Conservation (phyloP, 2,797 vertebrate genomes). For the Harpagifer antarcticus region DNA sequence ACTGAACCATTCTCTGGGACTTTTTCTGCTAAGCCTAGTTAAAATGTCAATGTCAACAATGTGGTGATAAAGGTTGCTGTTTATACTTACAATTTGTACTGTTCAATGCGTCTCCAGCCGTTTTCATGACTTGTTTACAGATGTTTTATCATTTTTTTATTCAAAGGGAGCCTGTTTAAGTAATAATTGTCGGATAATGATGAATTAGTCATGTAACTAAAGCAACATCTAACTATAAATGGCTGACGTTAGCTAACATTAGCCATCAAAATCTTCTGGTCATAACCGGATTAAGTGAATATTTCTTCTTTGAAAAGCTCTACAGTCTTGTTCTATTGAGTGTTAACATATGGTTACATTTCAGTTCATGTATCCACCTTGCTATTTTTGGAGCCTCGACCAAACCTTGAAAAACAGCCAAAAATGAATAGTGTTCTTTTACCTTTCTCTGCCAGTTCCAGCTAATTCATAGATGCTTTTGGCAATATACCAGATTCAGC, state of each 20-base stretch:
- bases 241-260: background rate
- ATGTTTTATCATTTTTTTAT: background rate
- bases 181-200: too few relatives aligned
- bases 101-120: too few relatives aligned
- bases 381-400: too few relatives aligned
- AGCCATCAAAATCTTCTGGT: background rate
- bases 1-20: background rate
- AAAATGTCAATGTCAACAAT: background rate
- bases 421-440: slow-evolving; percentile 1
- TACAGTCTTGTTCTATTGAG: background rate
- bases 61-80: background rate
- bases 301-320: background rate
- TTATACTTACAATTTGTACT: background rate
- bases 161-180: background rate
- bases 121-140: background rate
- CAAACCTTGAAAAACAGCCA: background rate
- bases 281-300: background rate
- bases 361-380: background rate
- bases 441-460: slow-evolving; percentile 19
- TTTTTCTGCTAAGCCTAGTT: background rate
- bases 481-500: slow-evolving; percentile 38
- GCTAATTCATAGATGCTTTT: slow-evolving; percentile 31
- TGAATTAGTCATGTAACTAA: too few relatives aligned
- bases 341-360: too few relatives aligned
- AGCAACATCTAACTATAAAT: background rate